phyloP scores from a whole-genome alignment of 2,888 invertebrate species.

The Mamestra brassicae region DNA sequence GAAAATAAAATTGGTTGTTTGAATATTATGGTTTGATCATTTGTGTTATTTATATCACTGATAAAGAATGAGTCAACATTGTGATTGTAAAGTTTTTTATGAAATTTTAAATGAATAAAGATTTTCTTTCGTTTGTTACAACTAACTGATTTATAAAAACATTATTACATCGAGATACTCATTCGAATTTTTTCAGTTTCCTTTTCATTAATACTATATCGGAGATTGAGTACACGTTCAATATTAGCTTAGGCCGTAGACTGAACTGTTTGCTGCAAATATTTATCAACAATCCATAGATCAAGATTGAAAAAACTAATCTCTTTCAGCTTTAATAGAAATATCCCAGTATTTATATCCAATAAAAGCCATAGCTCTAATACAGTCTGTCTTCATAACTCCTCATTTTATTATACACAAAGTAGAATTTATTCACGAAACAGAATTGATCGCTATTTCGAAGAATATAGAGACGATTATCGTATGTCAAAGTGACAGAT shows the following conservation, averaged over 20 bases:
- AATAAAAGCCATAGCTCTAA: constrained; percentile 25
- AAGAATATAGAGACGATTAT: constrained; percentile 48
- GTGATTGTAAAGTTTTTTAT: neutral
- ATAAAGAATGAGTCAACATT: constrained; percentile 12
- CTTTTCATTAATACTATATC: neutral
- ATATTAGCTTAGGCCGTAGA: constrained; percentile 23
- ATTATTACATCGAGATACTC: neutral
- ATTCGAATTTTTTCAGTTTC: neutral
- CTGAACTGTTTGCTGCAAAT: constrained; percentile 43
- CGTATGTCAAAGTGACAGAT: constrained; percentile 48
- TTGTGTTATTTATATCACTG: neutral
- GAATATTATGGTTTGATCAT: constrained; percentile 2
- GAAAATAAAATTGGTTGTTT: constrained; percentile 7
- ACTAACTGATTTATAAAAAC: neutral
- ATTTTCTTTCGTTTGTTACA: neutral
- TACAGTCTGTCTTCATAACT: constrained; percentile 36
- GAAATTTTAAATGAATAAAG: neutral
- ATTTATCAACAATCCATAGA: constrained; percentile 27
- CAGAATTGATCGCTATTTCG: constrained; percentile 34
- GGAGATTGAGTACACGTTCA: constrained; percentile 1
- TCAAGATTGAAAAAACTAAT: constrained; percentile 29
- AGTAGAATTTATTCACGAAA: constrained; percentile 48
- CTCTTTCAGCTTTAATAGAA: constrained; percentile 21
- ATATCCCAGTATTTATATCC: constrained; percentile 36
- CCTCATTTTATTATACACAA: constrained; percentile 36